Conservation (phyloP, 2,113 vertebrate genomes). For the Peucedramus taeniatus region DNA sequence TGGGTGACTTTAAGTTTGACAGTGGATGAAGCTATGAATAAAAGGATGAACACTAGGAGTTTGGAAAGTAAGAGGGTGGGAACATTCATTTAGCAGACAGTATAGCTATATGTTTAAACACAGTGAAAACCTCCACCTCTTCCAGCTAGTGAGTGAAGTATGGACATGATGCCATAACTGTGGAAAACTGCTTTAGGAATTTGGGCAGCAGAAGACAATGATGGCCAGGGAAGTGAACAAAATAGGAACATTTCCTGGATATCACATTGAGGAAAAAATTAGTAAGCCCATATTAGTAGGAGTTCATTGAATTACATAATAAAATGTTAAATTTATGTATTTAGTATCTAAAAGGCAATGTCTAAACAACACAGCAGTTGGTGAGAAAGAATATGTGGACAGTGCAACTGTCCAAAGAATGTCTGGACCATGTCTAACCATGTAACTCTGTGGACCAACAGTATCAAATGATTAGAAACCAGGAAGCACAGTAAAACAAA, state of each 20-base stretch:
- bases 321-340: not conserved
- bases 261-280: not conserved
- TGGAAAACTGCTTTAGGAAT: not conserved
- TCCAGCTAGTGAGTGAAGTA: not conserved
- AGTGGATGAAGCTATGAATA: not conserved
- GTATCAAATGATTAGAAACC: not conserved
- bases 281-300: not conserved
- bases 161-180: not conserved
- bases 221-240: not conserved
- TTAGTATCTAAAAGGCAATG: not conserved
- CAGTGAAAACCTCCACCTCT: not conserved
- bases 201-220: not conserved
- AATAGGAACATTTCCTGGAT: not conserved
- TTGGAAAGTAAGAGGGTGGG: not conserved
- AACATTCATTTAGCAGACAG: not conserved
- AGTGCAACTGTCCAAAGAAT: not conserved
- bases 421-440: not conserved
- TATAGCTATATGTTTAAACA: not conserved
- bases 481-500: not conserved
- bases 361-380: not conserved
- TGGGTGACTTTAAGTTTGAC: not conserved
- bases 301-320: not conserved
- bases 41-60: not conserved
- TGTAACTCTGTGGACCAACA: not conserved
- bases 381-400: not conserved